A percentile compares a stretch with the other conserved stretches of the same genome.
phyloP scores from a whole-genome alignment of 1,140 invertebrate species.

The Hyposmocoma kahamanoa region DNA sequence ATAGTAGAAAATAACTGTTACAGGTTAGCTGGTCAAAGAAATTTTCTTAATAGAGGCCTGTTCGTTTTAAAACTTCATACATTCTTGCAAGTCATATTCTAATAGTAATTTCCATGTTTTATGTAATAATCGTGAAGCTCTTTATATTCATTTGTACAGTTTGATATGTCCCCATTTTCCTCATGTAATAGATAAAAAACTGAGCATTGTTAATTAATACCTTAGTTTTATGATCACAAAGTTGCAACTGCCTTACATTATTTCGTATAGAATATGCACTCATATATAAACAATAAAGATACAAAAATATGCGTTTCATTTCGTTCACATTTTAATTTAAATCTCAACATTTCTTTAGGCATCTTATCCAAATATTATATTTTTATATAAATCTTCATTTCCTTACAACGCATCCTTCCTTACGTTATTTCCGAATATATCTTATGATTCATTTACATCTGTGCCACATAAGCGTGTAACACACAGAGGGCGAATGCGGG shows the following conservation, averaged over 20 bases:
- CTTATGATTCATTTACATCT: no score
- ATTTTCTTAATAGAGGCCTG: no score
- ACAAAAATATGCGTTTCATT: constrained; percentile 15
- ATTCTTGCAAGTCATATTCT: no score
- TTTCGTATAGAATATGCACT: background rate
- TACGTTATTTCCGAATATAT: no score
- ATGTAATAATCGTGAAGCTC: constrained; percentile 28
- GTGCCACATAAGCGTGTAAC: no score
- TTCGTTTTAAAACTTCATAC: no score
- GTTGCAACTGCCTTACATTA: constrained; percentile 22
- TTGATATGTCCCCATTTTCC: constrained; percentile 46
- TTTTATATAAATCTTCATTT: constrained; percentile 22
- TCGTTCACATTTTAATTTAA: constrained; percentile 8
- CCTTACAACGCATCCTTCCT: constrained; percentile 40
- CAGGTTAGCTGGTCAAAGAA: no score
- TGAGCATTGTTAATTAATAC: background rate
- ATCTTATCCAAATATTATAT: constrained; percentile 23
- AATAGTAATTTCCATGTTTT: constrained; percentile 3
- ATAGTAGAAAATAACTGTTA: no score
- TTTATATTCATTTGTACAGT: constrained; percentile 37
- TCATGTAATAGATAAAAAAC: no score
- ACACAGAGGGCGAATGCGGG: no score
- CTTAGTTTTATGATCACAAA: constrained; percentile 21
- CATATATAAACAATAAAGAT: constrained; percentile 2
- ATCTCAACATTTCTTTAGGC: constrained; percentile 27